Evolutionary conservation across 2,888 invertebrate species (phyloP).

Genomic region (Hipparchia sbordonii): DNA sequence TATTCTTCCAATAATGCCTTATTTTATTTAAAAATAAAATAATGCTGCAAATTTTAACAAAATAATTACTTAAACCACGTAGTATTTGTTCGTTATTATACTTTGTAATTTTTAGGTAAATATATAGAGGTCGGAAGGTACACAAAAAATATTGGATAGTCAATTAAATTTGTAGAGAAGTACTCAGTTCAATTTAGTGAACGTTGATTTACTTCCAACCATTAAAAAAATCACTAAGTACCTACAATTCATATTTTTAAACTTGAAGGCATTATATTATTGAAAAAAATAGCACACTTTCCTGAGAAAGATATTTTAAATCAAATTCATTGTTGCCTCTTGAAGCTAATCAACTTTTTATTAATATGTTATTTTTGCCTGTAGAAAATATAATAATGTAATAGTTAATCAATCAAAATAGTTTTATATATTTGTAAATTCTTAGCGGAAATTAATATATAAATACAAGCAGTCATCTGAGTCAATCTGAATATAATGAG

Average conservation of each 20-base stretch:
- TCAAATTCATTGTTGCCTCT: neutral
- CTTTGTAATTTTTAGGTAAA: too few species aligned
- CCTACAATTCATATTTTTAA: neutral
- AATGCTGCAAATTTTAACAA: neutral
- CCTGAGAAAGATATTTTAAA: neutral
- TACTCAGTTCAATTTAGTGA: neutral
- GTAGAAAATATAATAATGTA: conserved; percentile 27
- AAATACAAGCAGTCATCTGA: conserved; percentile 11
- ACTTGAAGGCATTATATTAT: neutral
- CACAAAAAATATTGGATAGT: neutral
- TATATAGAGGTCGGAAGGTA: too few species aligned
- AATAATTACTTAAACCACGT: neutral
- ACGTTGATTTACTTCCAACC: too few species aligned
- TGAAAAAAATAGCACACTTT: neutral
- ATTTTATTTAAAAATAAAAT: neutral
- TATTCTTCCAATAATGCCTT: neutral
- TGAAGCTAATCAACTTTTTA: neutral
- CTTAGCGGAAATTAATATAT: conserved; percentile 44
- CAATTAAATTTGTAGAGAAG: neutral
- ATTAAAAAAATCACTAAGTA: neutral
- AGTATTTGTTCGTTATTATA: too few species aligned
- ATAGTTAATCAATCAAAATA: conserved; percentile 34
- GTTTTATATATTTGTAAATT: conserved; percentile 67
- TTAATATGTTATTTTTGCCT: conserved; percentile 26
- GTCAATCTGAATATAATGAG: conserved; percentile 37